A percentile compares a stretch with the other conserved stretches of the same genome.
phyloP scores from a whole-genome alignment of 2,888 invertebrate genomes.

The Thecocarcelia acutangulata region DNA sequence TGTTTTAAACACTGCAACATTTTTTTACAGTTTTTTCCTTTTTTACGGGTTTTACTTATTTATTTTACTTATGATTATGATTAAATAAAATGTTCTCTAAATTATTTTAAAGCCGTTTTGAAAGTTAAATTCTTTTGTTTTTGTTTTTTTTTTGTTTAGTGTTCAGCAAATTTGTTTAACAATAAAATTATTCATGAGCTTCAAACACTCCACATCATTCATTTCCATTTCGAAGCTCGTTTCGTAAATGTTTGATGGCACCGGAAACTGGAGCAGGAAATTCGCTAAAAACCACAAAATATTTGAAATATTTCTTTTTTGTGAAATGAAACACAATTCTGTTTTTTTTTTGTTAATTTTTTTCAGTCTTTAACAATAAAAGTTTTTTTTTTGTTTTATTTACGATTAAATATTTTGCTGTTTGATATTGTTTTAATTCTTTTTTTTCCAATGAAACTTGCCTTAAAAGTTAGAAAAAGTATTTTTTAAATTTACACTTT shows the following conservation, averaged over 20 bases:
- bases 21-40: too few relatives aligned
- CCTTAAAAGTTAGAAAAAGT: slow-evolving; percentile 54
- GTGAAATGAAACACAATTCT: slow-evolving; percentile 42
- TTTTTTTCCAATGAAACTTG: slow-evolving; percentile 69
- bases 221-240: not conserved
- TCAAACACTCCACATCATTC: not conserved
- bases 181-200: slow-evolving; percentile 2
- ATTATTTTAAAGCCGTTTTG: too few relatives aligned
- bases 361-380: slow-evolving; percentile 80
- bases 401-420: slow-evolving; percentile 39
- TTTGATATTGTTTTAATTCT: slow-evolving; percentile 20
- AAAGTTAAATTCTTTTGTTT: too few relatives aligned
- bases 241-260: slow-evolving; percentile 8
- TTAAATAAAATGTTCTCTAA: too few relatives aligned
- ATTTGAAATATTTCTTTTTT: slow-evolving; percentile 3
- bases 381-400: slow-evolving; percentile 72
- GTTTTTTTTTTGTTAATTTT: slow-evolving; percentile 56
- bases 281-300: slow-evolving; percentile 2
- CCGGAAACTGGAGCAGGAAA: slow-evolving; percentile 10
- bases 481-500: slow-evolving; percentile 56
- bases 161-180: slow-evolving; percentile 49
- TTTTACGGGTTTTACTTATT: too few relatives aligned
- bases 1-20: too few relatives aligned
- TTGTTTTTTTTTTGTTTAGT: too few relatives aligned
- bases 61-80: too few relatives aligned